A percentile compares a stretch with the other conserved stretches of the same genome.
Evolutionary conservation across 1,140 invertebrate genomes (phyloP).

Genomic region (Cotesia chilonis): DNA sequence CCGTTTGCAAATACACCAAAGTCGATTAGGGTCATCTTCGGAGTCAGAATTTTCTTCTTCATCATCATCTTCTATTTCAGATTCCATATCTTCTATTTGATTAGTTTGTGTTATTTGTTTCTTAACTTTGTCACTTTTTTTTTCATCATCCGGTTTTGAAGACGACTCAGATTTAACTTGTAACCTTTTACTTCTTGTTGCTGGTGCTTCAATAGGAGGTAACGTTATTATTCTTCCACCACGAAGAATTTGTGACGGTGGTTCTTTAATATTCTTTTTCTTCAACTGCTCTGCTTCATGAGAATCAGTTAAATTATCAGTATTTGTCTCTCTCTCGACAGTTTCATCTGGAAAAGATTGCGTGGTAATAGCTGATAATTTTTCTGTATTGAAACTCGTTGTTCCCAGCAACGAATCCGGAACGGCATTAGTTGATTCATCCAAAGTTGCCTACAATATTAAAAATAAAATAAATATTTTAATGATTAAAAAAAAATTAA

Average conservation of each 20-base stretch:
- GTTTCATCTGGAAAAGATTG: slow-evolving; percentile 12
- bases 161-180: slow-evolving; percentile 53
- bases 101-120: slow-evolving; percentile 15
- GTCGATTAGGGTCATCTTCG: slow-evolving; percentile 91
- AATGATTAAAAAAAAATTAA: not conserved
- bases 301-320: slow-evolving; percentile 4
- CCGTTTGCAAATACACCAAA: slow-evolving; percentile 96
- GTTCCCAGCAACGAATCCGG: slow-evolving; percentile 43
- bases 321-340: slow-evolving; percentile 2
- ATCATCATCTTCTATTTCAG: slow-evolving; percentile 50
- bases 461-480: not conserved
- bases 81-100: slow-evolving; percentile 34
- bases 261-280: slow-evolving; percentile 46
- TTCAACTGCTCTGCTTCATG: slow-evolving; percentile 23
- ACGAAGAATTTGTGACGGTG: slow-evolving; percentile 74
- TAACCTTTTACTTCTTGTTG: slow-evolving; percentile 69
- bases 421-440: slow-evolving; percentile 35
- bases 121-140: slow-evolving; percentile 42
- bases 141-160: slow-evolving; percentile 37
- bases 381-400: slow-evolving; percentile 34
- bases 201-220: slow-evolving; percentile 81
- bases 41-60: slow-evolving; percentile 73
- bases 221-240: slow-evolving; percentile 78
- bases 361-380: not conserved
- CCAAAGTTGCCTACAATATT: slow-evolving; percentile 45